phyloP scores from a whole-genome alignment of 2,113 vertebrate genomes.

The Dasypus novemcinctus region DNA sequence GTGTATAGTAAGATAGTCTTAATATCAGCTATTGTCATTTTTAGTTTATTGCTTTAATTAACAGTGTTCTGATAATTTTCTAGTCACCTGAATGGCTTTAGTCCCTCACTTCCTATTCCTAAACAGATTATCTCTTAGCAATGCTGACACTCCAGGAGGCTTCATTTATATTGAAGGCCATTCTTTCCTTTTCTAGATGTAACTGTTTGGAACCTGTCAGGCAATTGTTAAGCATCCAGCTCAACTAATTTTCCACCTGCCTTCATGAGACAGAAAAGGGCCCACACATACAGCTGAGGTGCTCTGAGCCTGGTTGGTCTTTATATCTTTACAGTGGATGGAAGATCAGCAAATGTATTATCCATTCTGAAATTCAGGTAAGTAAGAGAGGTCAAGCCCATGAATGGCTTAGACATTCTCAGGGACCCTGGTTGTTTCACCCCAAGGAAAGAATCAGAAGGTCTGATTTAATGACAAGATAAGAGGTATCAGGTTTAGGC shows the following conservation, averaged over 20 bases:
- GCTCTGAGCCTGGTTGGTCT: rapidly evolving
- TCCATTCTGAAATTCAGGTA: background rate
- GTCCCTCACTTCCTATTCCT: background rate
- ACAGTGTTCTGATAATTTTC: background rate
- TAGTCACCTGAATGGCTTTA: background rate
- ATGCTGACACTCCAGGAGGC: background rate
- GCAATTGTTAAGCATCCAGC: background rate
- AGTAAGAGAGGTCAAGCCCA: background rate
- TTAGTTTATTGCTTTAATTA: background rate
- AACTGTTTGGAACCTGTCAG: background rate
- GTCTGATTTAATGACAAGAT: background rate
- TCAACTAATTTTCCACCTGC: background rate
- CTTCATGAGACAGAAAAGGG: background rate
- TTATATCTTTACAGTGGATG: background rate
- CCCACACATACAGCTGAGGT: background rate
- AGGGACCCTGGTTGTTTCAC: background rate
- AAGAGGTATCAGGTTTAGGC: no score
- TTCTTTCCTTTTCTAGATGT: background rate
- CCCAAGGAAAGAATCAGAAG: background rate
- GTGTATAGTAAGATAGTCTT: background rate
- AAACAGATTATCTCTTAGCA: background rate
- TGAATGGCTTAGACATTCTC: background rate
- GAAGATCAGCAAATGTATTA: background rate
- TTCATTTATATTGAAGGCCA: background rate
- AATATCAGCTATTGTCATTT: background rate